Evolutionary conservation across 2,888 invertebrate species (phyloP), one percentile per base, ranked within the genome.

Genomic region (Zeuzera pyrina): DNA sequence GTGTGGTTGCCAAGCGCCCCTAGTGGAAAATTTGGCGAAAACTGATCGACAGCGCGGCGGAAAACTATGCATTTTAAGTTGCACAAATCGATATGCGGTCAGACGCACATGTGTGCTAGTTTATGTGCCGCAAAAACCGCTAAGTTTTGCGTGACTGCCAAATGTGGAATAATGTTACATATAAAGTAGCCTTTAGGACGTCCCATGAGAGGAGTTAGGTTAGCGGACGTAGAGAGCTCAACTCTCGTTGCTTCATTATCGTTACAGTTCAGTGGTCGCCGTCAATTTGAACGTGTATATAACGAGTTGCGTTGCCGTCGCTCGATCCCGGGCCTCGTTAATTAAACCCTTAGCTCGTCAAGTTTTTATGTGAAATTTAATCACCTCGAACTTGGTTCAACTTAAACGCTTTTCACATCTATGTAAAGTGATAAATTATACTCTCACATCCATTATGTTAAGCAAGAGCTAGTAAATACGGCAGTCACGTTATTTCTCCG

Each of bases 91-190:
- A 74, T 74, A 64, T 51, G 76, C 62, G 76, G 73, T 69, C 55
- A 56, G 63, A 53, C 55, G 59, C 66, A 57, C 72, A 71, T 69
- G 67, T 66, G 73, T 66, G 73, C 62, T 78, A 76, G 79, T 81
- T 81, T 79, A 81, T 81, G 78, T 56, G 52, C 76, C 77, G 52
- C 78, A 77, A 72, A 72, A 73, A 69, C 83, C 78, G 53, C 76
- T 52, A 61, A 63, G 67, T 76, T 70, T 69, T 71, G 77, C 61
- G 64, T 64, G 61, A 65, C 62, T 76, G 74, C 79, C 79, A 81
- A 79, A 72, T 67, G 60, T 62, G 19, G 5, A 19, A 19, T 19
- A 8, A 7, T 5, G 19, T 19, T 8, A 8, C 8, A 19, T 54
- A 57, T 58, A 62, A 63, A 68, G 67, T 64, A 62, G 67, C 67